Evolutionary conservation across 1,140 invertebrate species (phyloP).

Genomic region (Bombyx mori): DNA sequence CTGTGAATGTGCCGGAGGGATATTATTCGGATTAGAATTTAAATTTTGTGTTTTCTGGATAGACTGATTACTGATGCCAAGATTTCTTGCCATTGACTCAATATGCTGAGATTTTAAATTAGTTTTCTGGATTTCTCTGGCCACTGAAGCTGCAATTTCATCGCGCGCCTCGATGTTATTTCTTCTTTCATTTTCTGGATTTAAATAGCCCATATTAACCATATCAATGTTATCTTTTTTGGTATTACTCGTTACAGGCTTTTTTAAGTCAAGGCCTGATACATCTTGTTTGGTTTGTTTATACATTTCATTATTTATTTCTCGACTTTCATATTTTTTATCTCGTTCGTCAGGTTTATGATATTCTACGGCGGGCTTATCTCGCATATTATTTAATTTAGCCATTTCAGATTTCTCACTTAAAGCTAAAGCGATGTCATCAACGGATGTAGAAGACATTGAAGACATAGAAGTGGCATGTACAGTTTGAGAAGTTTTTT

Average conservation of each 20-base stretch:
- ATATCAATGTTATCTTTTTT: slow-evolving; percentile 62
- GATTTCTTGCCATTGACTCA: slow-evolving; percentile 51
- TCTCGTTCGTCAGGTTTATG: slow-evolving; percentile 21
- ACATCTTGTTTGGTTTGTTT: slow-evolving; percentile 28
- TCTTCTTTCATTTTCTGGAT: slow-evolving; percentile 35
- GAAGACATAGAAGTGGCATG: slow-evolving; percentile 19
- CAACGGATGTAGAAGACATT: slow-evolving; percentile 33
- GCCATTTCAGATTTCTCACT: slow-evolving; percentile 53
- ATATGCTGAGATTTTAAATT: slow-evolving; percentile 30
- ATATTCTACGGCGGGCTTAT: slow-evolving; percentile 31
- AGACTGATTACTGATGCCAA: slow-evolving; percentile 46
- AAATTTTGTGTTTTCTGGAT: slow-evolving; percentile 28
- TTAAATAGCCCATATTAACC: slow-evolving; percentile 66
- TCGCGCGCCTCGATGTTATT: slow-evolving; percentile 24
- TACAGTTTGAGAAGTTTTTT: slow-evolving; percentile 25
- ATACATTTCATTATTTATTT: slow-evolving; percentile 24
- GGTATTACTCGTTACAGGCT: slow-evolving; percentile 24
- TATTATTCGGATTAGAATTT: slow-evolving; percentile 23
- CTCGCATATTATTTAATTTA: slow-evolving; percentile 40
- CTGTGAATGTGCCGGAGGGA: slow-evolving; percentile 47
- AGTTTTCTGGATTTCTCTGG: slow-evolving; percentile 29
- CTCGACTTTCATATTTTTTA: slow-evolving; percentile 25
- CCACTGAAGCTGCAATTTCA: slow-evolving; percentile 20
- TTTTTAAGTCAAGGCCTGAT: slow-evolving; percentile 24
- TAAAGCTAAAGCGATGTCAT: slow-evolving; percentile 50